Percentiles rank a stretch among this genome's conserved stretches.
These are phyloP conservation scores for Drosophila bocki DNA, from an alignment of 1,140 invertebrate genomes.

Conservation along the genomic window DNA sequence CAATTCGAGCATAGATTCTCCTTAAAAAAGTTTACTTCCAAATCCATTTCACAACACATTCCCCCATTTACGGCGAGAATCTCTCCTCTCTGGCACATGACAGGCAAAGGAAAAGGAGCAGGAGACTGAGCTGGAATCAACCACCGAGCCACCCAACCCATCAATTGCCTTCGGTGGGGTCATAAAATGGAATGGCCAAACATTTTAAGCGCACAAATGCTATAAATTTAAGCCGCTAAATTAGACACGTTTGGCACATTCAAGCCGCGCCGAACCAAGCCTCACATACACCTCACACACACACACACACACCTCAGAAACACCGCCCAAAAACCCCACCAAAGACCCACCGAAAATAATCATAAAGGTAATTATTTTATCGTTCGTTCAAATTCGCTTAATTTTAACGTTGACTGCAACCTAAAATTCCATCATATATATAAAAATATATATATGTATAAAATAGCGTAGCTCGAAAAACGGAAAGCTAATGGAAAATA, in stretches of 20 bases:
- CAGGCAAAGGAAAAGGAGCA: not conserved
- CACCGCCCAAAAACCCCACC: not conserved
- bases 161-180: constrained; percentile 60
- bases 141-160: constrained; percentile 18
- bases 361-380: constrained; percentile 80
- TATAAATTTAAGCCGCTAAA: constrained; percentile 78
- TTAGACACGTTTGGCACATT: constrained; percentile 77
- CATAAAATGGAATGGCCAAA: constrained; percentile 72
- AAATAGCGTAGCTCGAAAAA: constrained; percentile 1
- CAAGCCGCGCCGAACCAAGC: constrained; percentile 3
- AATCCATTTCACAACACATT: constrained; percentile 29
- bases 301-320: not conserved
- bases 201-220: constrained; percentile 77
- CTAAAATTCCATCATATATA: constrained; percentile 36
- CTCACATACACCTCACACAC: constrained; percentile 10
- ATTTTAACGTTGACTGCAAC: constrained; percentile 58
- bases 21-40: constrained; percentile 38
- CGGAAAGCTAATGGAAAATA: constrained; percentile 69
- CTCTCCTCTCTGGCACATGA: constrained; percentile 5
- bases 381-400: constrained; percentile 74
- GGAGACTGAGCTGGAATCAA: not conserved
- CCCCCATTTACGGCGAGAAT: constrained; percentile 16
- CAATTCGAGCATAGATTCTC: constrained; percentile 34
- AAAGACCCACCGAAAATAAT: constrained; percentile 54
- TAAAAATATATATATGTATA: constrained; percentile 6